Conservation (phyloP, 2,113 vertebrate genomes). For the Periophthalmus modestus region DNA sequence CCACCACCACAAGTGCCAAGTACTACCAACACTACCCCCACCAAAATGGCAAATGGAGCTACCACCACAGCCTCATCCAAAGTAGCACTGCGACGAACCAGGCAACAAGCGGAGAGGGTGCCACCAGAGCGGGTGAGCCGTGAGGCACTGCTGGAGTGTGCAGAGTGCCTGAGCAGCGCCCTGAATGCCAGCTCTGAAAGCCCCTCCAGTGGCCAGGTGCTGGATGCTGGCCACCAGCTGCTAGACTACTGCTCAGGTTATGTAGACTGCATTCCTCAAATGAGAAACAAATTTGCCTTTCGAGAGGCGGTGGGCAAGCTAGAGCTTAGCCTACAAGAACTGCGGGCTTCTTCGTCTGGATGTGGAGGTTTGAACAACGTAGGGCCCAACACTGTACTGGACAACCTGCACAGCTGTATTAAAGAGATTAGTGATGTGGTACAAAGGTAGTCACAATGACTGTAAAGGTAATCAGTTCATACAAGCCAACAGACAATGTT, state of each 20-base stretch:
- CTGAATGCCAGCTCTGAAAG: constrained; percentile 81
- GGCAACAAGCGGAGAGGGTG: constrained; percentile 85
- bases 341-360: constrained; percentile 89
- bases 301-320: constrained; percentile 96
- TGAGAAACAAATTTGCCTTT: constrained; percentile 98
- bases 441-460: constrained; percentile 93
- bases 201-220: constrained; percentile 89
- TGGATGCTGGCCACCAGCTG: constrained; percentile 96
- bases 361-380: constrained; percentile 73
- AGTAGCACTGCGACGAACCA: constrained; percentile 87
- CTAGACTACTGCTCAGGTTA: constrained; percentile 98
- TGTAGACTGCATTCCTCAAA: constrained; percentile 97
- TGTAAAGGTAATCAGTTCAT: constrained; percentile 43
- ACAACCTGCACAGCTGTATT: constrained; percentile 94
- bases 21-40: constrained; percentile 68
- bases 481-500: constrained; percentile 37
- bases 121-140: constrained; percentile 90
- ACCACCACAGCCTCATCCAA: constrained; percentile 77
- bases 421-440: constrained; percentile 98
- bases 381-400: constrained; percentile 87
- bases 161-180: constrained; percentile 86
- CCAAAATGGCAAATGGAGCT: constrained; percentile 88
- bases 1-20: constrained; percentile 93
- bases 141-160: constrained; percentile 92
- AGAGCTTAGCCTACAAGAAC: constrained; percentile 94